These are phyloP conservation scores for Xerus inauris DNA, from an alignment of 2,113 vertebrate species.

Conservation along the genomic window DNA sequence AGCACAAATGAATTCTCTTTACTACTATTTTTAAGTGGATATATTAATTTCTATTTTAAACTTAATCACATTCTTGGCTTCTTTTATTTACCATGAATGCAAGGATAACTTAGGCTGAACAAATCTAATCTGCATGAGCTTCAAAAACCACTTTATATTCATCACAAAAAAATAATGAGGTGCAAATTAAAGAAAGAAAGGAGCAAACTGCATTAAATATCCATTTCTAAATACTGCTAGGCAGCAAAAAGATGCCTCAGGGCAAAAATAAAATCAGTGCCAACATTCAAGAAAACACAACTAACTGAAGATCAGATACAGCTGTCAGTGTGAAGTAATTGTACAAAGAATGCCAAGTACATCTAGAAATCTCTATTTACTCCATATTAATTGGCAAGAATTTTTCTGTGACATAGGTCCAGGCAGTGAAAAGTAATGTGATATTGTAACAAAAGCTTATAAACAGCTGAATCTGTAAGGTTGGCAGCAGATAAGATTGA, in stretches of 20 bases:
- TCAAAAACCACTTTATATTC: constrained; percentile 58
- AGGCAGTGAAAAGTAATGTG: constrained; percentile 66
- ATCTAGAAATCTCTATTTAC: constrained; percentile 74
- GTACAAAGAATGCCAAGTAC: constrained; percentile 72
- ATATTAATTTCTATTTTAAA: constrained; percentile 57
- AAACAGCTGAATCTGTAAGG: constrained; percentile 58
- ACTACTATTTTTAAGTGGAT: not conserved
- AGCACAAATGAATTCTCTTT: constrained; percentile 33
- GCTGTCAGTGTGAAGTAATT: constrained; percentile 79
- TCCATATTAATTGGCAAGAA: constrained; percentile 73
- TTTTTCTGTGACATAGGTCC: constrained; percentile 63
- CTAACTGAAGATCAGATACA: constrained; percentile 82
- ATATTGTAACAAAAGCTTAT: constrained; percentile 71
- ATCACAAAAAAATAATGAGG: constrained; percentile 75
- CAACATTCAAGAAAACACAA: constrained; percentile 75
- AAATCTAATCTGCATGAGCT: constrained; percentile 43
- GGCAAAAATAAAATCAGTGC: constrained; percentile 72
- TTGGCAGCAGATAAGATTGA: constrained; percentile 60
- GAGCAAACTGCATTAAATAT: constrained; percentile 58
- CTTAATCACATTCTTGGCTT: constrained; percentile 48
- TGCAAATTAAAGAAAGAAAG: constrained; percentile 75
- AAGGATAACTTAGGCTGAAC: constrained; percentile 37
- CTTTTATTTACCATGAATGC: constrained; percentile 65
- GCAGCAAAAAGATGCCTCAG: constrained; percentile 62
- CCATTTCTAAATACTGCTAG: constrained; percentile 73